phyloP scores from a whole-genome alignment of 30 jellyfish, hydroid and myxozoan species.

The Hydractinia echinata region DNA sequence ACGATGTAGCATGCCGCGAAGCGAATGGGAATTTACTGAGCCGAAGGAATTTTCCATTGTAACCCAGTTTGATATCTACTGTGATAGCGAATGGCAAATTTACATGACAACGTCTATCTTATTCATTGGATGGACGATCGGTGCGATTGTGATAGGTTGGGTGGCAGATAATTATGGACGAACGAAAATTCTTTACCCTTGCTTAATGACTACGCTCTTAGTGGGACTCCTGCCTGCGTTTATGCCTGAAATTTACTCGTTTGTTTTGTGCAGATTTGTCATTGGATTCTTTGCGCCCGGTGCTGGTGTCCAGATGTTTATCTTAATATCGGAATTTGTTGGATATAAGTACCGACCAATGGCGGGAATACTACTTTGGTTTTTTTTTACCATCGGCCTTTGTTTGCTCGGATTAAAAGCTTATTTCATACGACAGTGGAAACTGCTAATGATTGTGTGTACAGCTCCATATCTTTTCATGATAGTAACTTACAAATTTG shows the following conservation, averaged over 20 bases:
- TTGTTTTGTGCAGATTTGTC: conserved; percentile 33
- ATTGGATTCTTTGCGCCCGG: conserved; percentile 90
- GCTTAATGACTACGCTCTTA: conserved; percentile 24
- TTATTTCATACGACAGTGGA: conserved; percentile 76
- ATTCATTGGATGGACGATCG: conserved; percentile 67
- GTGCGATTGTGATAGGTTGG: conserved; percentile 74
- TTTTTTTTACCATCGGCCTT: conserved; percentile 51
- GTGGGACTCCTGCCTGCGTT: conserved; percentile 56
- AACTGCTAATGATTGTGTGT: conserved; percentile 39
- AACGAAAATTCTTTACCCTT: conserved; percentile 53
- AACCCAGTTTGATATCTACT: conserved; percentile 59
- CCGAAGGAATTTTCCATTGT: conserved; percentile 36
- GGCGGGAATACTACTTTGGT: conserved; percentile 69
- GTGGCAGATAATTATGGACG: conserved; percentile 67
- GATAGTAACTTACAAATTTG: conserved; percentile 46
- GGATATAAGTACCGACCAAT: conserved; percentile 73
- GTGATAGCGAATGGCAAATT: conserved; percentile 43
- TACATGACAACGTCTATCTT: conserved; percentile 50
- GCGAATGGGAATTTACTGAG: conserved; percentile 64
- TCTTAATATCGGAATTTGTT: conserved; percentile 68
- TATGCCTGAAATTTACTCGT: conserved; percentile 54
- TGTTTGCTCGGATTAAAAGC: conserved; percentile 77
- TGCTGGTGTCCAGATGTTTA: conserved; percentile 48
- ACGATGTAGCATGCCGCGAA: conserved; percentile 49
- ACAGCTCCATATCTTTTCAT: conserved; percentile 73